Evolutionary conservation across 2,888 invertebrate genomes (phyloP), one percentile per base, ranked within the genome.

Genomic region (Aphidius colemani): DNA sequence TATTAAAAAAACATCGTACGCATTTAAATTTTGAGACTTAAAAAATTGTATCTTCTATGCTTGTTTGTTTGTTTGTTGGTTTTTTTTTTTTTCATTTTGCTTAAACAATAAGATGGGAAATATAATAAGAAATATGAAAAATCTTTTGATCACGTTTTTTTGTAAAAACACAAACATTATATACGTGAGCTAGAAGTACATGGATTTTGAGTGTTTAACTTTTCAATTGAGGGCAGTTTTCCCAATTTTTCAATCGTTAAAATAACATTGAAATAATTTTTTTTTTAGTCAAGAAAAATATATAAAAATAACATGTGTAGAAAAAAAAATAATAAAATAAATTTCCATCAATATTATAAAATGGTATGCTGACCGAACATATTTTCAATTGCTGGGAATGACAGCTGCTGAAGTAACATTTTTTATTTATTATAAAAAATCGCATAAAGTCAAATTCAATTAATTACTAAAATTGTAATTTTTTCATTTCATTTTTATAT

Each of bases 111-210:
- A 18, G 45, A 57, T 45, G 45, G 45, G 30, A 30, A 45, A 8
- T 6, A 13, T 18, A 8, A 10, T 57, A 30, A 57, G 46, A 45
- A 57, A 45, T 13, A 57, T 39, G 6, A 61, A 30, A 13, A 53
- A 51, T 53, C 57, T 41, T 69, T 53, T 66, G 61, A 67, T 70
- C 69, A 70, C 69, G 70, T 70, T 66, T 62, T 61, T 39, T 53
- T 62, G 60, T 30, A 30, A 30, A 30, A 68, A 67, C 66, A 66
- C 64, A 69, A 70, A 69, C 65, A 69, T 62, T 53, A 56, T 53
- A 56, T 41, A 46, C 58, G 63, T 61, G 55, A 61, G 39, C 59
- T 51, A 63, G 51, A 51, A 18, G 50, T 51, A 61, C 41, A 48
- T 56, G 53, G 59, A 45, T 59, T 59, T 51, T 45, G 61, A 65